phyloP scores from a whole-genome alignment of 1,140 invertebrate species.

The Triops longicaudatus region DNA sequence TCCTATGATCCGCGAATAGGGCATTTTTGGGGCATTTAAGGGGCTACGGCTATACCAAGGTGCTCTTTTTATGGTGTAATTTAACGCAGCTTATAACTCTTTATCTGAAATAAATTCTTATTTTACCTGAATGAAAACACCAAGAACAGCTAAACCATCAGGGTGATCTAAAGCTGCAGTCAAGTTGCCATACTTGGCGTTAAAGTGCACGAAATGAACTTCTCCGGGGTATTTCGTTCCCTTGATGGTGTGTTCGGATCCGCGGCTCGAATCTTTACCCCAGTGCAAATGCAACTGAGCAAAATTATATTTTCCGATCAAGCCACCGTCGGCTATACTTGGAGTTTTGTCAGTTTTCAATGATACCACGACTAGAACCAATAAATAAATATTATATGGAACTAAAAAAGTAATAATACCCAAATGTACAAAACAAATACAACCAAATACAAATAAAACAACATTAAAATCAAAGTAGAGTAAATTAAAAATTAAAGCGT shows the following conservation, averaged over 20 bases:
- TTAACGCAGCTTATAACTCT: not conserved
- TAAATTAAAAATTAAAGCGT: too few relatives aligned
- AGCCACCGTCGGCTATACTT: conserved; percentile 37
- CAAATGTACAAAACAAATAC: too few relatives aligned
- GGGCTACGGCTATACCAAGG: too few relatives aligned
- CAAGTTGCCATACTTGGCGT: conserved; percentile 48
- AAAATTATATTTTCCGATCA: conserved; percentile 41
- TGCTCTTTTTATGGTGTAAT: too few relatives aligned
- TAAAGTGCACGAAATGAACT: conserved; percentile 61
- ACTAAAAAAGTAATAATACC: too few relatives aligned
- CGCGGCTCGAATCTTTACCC: conserved; percentile 40
- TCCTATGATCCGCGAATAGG: too few relatives aligned
- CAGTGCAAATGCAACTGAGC: conserved; percentile 49
- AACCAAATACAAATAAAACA: too few relatives aligned
- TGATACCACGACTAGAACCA: conserved; percentile 32
- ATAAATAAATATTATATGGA: not conserved
- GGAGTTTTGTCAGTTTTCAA: conserved; percentile 31
- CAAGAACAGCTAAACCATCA: conserved; percentile 59
- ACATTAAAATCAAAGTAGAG: too few relatives aligned
- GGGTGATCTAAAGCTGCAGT: conserved; percentile 46
- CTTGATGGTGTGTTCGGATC: conserved; percentile 48
- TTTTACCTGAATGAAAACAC: conserved; percentile 55
- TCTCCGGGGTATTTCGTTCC: conserved; percentile 40
- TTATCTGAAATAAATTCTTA: not conserved
- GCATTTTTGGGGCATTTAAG: too few relatives aligned